These are phyloP conservation scores for Siderastrea radians DNA, from an alignment of 92 coral and sea anemone species.

Conservation along the genomic window DNA sequence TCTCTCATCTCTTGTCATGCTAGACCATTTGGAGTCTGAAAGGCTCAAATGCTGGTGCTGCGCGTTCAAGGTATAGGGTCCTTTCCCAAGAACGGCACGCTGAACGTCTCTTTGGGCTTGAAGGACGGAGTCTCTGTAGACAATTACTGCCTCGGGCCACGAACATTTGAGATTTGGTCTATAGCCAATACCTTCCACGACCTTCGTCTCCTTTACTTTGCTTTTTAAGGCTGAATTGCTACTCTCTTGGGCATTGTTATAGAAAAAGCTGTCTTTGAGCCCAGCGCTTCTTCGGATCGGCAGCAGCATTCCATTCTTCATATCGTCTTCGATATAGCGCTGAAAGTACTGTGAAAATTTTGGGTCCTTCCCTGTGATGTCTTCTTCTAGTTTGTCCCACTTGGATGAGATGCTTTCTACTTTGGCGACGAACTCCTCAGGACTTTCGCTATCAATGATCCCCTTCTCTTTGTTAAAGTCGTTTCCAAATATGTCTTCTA, in stretches of 20 bases:
- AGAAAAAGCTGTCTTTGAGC: constrained; percentile 44
- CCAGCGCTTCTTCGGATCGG: constrained; percentile 63
- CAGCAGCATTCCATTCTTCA: constrained; percentile 55
- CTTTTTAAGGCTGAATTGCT: constrained; percentile 27
- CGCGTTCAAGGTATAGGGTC: constrained; percentile 31
- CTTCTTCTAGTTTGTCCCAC: constrained; percentile 67
- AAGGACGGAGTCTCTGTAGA: constrained; percentile 40
- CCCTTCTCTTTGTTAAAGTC: constrained; percentile 64
- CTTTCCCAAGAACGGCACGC: constrained; percentile 56
- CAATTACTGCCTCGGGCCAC: constrained; percentile 41
- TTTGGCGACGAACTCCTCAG: constrained; percentile 74
- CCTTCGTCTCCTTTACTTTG: constrained; percentile 46
- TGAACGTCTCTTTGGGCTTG: too few species aligned
- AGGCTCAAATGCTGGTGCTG: constrained; percentile 19
- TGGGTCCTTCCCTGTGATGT: constrained; percentile 32
- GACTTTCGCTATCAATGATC: constrained; percentile 55
- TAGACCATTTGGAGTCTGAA: constrained; percentile 35
- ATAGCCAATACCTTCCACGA: constrained; percentile 42
- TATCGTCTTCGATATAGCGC: constrained; percentile 46
- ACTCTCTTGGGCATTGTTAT: constrained; percentile 60
- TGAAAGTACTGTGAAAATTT: constrained; percentile 34
- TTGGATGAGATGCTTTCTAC: constrained; percentile 55
- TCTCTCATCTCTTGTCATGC: constrained; percentile 30
- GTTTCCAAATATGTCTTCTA: too few species aligned
- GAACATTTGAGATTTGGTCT: constrained; percentile 44